Evolutionary conservation across 2,888 invertebrate species (phyloP).

Genomic region (Hesperia comma): DNA sequence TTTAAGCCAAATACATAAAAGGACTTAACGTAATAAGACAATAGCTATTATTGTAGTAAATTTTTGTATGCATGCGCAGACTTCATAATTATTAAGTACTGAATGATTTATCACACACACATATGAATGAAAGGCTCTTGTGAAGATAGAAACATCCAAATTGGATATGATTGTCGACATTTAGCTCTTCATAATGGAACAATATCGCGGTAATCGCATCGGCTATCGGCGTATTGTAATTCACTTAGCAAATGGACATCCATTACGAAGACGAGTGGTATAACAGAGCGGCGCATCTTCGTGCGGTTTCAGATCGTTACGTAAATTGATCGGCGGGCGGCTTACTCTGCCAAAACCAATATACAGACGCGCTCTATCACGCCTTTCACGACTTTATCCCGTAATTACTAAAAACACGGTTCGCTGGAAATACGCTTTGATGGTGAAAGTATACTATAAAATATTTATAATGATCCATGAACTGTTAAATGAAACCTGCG

Average conservation of each 20-base stretch:
- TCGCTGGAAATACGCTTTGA: constrained; percentile 3
- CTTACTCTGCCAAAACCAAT: constrained; percentile 45
- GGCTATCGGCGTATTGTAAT: constrained; percentile 52
- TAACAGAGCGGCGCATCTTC: constrained; percentile 54
- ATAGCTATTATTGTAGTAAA: too few relatives aligned
- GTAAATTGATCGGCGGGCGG: constrained; percentile 60
- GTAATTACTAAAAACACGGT: constrained; percentile 21
- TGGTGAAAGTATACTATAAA: constrained; percentile 15
- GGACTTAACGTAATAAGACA: too few relatives aligned
- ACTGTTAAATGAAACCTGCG: constrained; percentile 1
- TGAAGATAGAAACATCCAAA: too few relatives aligned
- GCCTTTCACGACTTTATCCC: constrained; percentile 29
- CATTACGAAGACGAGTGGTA: constrained; percentile 59
- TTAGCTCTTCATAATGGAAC: background rate
- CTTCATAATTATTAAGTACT: too few relatives aligned
- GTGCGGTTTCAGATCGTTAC: constrained; percentile 64
- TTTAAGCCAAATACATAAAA: too few relatives aligned
- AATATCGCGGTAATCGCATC: background rate
- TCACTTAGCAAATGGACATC: constrained; percentile 59
- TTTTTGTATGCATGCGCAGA: too few relatives aligned
- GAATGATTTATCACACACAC: too few relatives aligned
- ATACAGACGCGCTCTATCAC: constrained; percentile 29
- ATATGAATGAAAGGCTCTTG: too few relatives aligned
- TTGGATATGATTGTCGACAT: background rate
- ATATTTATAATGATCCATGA: constrained; percentile 9